Conservation (phyloP, 1,140 invertebrate genomes). For the Heliconius hermathena region DNA sequence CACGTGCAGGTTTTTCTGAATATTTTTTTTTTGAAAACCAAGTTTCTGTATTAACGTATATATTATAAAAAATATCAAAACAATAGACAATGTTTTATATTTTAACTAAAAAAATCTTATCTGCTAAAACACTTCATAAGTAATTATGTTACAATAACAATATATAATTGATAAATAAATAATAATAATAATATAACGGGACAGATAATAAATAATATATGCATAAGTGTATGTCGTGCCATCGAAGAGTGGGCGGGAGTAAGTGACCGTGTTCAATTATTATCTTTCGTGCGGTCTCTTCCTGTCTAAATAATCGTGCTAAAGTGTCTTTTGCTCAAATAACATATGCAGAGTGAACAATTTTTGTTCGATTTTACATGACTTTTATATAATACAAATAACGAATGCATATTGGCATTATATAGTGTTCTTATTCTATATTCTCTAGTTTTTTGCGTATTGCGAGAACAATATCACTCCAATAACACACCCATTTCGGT, state of each 20-base stretch:
- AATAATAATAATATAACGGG: background rate
- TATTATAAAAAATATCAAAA: too few species aligned
- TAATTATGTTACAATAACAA: background rate
- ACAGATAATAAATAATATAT: slow-evolving; percentile 8
- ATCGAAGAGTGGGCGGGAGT: background rate
- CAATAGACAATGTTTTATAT: too few species aligned
- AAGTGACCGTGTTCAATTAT: slow-evolving; percentile 12
- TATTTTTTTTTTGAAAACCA: too few species aligned
- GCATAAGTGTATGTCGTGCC: background rate
- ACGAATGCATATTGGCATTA: background rate
- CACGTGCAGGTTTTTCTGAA: too few species aligned
- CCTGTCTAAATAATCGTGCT: background rate
- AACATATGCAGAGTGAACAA: background rate
- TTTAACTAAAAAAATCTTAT: background rate
- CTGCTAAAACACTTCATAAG: background rate
- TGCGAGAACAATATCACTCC: too few species aligned
- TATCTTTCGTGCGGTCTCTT: slow-evolving; percentile 3
- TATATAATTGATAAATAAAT: background rate
- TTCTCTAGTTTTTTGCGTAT: too few species aligned
- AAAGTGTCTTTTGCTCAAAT: background rate
- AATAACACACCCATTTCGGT: too few species aligned
- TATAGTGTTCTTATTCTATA: too few species aligned
- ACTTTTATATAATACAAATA: background rate
- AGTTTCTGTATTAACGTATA: too few species aligned
- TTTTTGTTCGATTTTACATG: background rate